Evolutionary conservation across 1,140 invertebrate genomes (phyloP).

Genomic region (Conus ventricosus): DNA sequence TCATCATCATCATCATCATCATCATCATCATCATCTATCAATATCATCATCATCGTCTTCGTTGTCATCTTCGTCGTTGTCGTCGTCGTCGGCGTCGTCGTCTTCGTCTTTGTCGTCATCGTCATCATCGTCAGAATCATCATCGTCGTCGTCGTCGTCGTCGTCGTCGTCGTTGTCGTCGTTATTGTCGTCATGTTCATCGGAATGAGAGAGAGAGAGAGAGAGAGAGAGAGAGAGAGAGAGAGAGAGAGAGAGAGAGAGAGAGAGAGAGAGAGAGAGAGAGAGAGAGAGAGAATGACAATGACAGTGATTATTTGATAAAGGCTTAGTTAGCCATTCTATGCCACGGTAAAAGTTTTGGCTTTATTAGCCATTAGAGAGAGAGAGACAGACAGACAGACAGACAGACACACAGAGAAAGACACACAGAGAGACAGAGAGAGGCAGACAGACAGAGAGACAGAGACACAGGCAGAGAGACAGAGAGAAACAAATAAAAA

Average conservation of each 20-base stretch:
- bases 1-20: too few relatives aligned
- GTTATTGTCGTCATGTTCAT: too few relatives aligned
- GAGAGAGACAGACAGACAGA: conserved; percentile 45
- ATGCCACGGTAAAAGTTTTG: too few relatives aligned
- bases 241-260: neutral
- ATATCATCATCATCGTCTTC: too few relatives aligned
- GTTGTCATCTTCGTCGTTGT: too few relatives aligned
- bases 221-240: neutral
- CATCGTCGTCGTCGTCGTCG: too few relatives aligned
- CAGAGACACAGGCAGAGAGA: conserved; percentile 5
- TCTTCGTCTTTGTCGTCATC: too few relatives aligned
- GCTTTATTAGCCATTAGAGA: conserved; percentile 2
- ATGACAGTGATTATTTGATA: conserved; percentile 55
- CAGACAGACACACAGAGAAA: neutral
- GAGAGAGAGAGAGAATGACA: neutral
- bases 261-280: neutral
- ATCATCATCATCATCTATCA: too few relatives aligned
- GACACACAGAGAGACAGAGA: too few relatives aligned
- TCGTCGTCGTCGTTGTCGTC: too few relatives aligned
- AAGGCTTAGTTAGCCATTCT: conserved; percentile 45
- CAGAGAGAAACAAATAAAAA: neutral
- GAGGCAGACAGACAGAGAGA: neutral
- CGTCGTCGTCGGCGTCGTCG: too few relatives aligned
- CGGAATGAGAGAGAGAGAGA: neutral
- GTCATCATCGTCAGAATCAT: too few relatives aligned